phyloP scores from a whole-genome alignment of 1,140 invertebrate genomes.

The Holotrichia oblita region DNA sequence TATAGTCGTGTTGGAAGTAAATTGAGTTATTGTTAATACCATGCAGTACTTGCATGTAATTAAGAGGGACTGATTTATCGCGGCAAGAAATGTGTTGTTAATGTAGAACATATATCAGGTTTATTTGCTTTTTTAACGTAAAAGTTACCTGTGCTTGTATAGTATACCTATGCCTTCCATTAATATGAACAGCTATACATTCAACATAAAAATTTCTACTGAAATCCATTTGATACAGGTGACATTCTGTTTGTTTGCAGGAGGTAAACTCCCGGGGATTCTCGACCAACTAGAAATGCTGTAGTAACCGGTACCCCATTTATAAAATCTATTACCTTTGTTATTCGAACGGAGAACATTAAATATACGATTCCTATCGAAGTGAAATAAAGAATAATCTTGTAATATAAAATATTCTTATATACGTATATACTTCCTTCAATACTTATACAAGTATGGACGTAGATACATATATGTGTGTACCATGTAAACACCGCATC shows the following conservation, averaged over 20 bases:
- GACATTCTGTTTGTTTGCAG: conserved; percentile 34
- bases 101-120: not conserved
- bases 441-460: no score
- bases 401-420: not conserved
- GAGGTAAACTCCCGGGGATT: conserved; percentile 27
- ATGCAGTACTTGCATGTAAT: not conserved
- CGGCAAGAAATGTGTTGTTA: not conserved
- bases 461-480: no score
- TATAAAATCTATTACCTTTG: conserved; percentile 37
- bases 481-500: not conserved
- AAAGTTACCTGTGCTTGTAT: not conserved
- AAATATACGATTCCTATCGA: conserved; percentile 10
- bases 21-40: conserved; percentile 4
- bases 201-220: not conserved
- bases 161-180: not conserved
- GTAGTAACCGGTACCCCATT: not conserved
- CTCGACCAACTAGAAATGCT: not conserved
- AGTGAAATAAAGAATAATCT: not conserved
- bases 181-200: not conserved
- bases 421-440: not conserved
- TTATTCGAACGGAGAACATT: conserved; percentile 9
- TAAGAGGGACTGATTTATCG: not conserved
- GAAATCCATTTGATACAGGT: conserved; percentile 8
- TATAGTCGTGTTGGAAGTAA: not conserved
- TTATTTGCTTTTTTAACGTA: not conserved